phyloP scores from a whole-genome alignment of 2,113 vertebrate genomes.

The Apodemus speciosus region DNA sequence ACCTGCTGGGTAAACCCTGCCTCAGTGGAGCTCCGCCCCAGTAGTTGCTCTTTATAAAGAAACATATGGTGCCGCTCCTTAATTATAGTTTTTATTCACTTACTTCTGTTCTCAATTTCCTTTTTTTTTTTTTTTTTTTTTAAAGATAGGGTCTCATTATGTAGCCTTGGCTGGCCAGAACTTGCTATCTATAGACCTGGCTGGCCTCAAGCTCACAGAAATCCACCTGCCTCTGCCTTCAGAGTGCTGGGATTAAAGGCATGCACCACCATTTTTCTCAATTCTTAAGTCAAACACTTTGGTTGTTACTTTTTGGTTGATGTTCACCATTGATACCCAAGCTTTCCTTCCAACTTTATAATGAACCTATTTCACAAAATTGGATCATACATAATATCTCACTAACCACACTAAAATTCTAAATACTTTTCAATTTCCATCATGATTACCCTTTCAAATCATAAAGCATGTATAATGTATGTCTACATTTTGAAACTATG shows the following conservation, averaged over 20 bases:
- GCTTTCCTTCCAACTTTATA: too few relatives aligned
- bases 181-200: neutral
- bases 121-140: neutral
- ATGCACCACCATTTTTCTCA: neutral
- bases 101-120: slow-evolving; percentile 19
- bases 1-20: neutral
- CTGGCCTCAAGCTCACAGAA: neutral
- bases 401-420: too few relatives aligned
- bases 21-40: neutral
- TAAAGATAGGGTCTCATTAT: neutral
- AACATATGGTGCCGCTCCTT: slow-evolving; percentile 19
- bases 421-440: too few relatives aligned
- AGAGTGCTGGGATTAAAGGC: neutral
- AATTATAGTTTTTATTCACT: neutral
- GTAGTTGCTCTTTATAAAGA: slow-evolving; percentile 18
- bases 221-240: neutral
- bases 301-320: too few relatives aligned
- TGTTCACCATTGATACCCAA: too few relatives aligned
- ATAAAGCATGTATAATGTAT: too few relatives aligned
- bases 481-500: too few relatives aligned
- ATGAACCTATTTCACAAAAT: too few relatives aligned
- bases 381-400: too few relatives aligned
- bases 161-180: neutral
- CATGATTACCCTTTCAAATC: too few relatives aligned
- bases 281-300: too few relatives aligned